These are phyloP conservation scores for Platygyra sinensis DNA, from an alignment of 64 coral and sea anemone genomes.

Conservation along the genomic window DNA sequence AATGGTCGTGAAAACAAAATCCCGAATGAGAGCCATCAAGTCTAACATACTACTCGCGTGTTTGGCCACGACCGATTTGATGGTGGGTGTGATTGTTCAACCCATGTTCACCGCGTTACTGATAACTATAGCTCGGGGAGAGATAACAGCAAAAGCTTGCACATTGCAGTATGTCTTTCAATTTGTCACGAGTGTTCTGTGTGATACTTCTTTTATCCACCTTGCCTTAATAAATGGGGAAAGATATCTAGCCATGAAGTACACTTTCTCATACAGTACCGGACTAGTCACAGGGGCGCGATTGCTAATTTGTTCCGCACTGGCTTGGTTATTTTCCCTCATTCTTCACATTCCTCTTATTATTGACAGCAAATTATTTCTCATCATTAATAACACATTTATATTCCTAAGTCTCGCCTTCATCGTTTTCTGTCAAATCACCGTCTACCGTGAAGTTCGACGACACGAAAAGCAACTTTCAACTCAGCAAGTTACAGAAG, in stretches of 20 bases:
- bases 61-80: not conserved
- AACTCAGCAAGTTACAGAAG: not conserved
- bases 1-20: not conserved
- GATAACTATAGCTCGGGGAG: not conserved
- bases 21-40: constrained; percentile 4
- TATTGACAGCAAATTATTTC: not conserved
- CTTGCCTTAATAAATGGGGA: constrained; percentile 2
- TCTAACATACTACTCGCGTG: constrained; percentile 1
- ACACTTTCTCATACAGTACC: not conserved
- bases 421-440: not conserved
- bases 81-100: not conserved
- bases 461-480: not conserved
- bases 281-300: not conserved
- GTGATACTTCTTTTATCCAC: not conserved
- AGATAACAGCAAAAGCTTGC: not conserved
- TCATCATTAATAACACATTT: not conserved
- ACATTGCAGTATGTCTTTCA: not conserved
- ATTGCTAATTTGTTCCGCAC: not conserved
- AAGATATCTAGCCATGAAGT: not conserved
- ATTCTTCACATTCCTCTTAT: not conserved
- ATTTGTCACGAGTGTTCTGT: not conserved
- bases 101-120: not conserved
- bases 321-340: not conserved
- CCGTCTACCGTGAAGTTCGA: not conserved
- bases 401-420: not conserved